These are phyloP conservation scores for Psophia crepitans DNA, from an alignment of 2,113 vertebrate genomes.

Conservation along the genomic window DNA sequence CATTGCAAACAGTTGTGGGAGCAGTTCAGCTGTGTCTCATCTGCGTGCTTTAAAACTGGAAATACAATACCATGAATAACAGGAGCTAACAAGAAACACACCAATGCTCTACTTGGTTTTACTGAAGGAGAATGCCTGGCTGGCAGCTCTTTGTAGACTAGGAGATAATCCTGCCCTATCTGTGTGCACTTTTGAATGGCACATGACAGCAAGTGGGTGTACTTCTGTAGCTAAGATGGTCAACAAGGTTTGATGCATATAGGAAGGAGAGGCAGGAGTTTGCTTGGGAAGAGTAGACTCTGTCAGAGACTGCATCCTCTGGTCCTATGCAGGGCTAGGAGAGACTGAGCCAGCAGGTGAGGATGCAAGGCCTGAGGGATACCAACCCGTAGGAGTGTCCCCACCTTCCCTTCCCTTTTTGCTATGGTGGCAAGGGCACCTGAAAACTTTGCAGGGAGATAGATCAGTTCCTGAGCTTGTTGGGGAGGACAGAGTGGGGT, in stretches of 20 bases:
- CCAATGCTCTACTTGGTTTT: not conserved
- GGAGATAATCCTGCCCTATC: not conserved
- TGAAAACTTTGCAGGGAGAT: not conserved
- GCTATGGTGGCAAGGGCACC: not conserved
- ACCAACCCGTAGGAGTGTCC: not conserved
- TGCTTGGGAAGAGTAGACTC: not conserved
- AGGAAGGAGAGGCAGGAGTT: not conserved
- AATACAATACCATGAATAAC: not conserved
- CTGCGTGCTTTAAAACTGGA: not conserved
- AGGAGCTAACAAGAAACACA: not conserved
- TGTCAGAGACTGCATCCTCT: not conserved
- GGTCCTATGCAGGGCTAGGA: not conserved
- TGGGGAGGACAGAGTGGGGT: not conserved
- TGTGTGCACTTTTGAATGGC: not conserved
- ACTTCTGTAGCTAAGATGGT: not conserved
- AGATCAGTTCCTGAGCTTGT: not conserved
- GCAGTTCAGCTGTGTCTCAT: not conserved
- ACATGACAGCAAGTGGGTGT: accelerated
- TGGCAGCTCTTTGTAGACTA: not conserved
- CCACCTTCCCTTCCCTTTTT: not conserved
- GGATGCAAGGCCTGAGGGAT: not conserved
- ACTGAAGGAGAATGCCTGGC: not conserved
- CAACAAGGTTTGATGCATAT: not conserved
- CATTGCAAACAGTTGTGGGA: not conserved
- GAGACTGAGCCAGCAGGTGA: not conserved